Percentiles rank a stretch among this genome's conserved stretches.
Conservation (phyloP, 2,888 invertebrate species). For the Eudemis profundana region DNA sequence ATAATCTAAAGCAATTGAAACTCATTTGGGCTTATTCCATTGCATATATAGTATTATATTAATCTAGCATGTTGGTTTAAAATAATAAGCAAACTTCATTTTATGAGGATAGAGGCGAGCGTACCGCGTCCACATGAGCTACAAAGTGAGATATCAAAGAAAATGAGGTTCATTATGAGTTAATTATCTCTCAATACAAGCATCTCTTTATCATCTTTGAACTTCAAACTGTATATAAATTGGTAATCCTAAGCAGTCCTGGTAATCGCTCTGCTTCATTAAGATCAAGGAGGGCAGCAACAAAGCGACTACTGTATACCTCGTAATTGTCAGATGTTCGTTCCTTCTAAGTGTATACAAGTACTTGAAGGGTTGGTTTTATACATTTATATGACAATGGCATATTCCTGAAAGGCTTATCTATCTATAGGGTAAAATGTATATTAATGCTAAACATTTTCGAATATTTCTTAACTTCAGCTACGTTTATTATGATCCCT, state of each 20-base stretch:
- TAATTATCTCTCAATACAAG: too few relatives aligned
- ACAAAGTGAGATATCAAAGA: too few relatives aligned
- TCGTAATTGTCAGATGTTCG: constrained; percentile 9
- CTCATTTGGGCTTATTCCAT: too few relatives aligned
- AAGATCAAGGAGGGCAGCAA: constrained; percentile 4
- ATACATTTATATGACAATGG: not conserved
- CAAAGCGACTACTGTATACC: constrained; percentile 7
- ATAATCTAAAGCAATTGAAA: too few relatives aligned
- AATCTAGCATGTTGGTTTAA: too few relatives aligned
- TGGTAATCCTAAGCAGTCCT: not conserved
- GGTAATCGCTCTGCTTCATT: constrained; percentile 2
- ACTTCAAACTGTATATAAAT: not conserved
- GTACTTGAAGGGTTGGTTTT: constrained; percentile 4
- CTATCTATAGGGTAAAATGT: not conserved
- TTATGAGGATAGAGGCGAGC: too few relatives aligned
- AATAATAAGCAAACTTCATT: too few relatives aligned
- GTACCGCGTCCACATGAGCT: too few relatives aligned
- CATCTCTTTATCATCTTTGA: not conserved
- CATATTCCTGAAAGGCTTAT: constrained; percentile 12
- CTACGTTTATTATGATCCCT: constrained; percentile 11
- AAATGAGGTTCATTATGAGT: too few relatives aligned
- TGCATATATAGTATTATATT: too few relatives aligned
- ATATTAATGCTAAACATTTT: not conserved
- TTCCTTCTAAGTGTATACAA: constrained; percentile 10
- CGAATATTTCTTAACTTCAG: constrained; percentile 8